Evolutionary conservation across 2,888 invertebrate species (phyloP), one percentile per base, ranked within the genome.

Genomic region (Pandemis corylana): DNA sequence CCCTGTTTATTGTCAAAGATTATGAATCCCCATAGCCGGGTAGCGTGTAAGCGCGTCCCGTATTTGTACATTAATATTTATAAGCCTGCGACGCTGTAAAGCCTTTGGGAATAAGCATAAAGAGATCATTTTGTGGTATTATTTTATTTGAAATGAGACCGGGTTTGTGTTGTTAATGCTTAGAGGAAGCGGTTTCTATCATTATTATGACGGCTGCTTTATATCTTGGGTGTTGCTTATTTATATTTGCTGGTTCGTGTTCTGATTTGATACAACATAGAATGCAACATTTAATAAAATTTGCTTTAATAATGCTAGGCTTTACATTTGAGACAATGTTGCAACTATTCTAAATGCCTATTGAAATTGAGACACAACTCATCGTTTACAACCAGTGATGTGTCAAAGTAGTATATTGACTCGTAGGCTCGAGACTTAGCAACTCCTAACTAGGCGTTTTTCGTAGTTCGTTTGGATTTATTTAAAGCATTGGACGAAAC

Each of bases 1-100:
- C 83, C 86, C 85, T 87, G 89, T 88, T 87, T 84, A 85, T 87
- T 89, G 88, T 89, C 89, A 90, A 87, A 87, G 85, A 86, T 86
- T 89, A 89, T 90, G 87, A 89, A 89, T 87, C 81, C 81, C 79
- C 67, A 63, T 63, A 70, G 67, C 75, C 63, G 75, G 62, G 75
- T 67, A 71, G 70, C 75, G 53, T 75, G 75, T 81, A 80, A 79
- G 74, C 80, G 78, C 72, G 71, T 71, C 72, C 67, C 72, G 72
- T 77, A 83, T 85, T 83, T 84, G 82, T 83, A 79, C 79, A 83
- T 83, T 80, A 79, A 83, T 84, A 83, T 86, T 86, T 83, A 84
- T 85, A 81, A 79, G 76, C 71, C 56, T 42, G 64, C 69, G 71
- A 61, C 63, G 67, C 70, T 68, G 68, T 64, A 69, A 68, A 72